Percentiles rank a stretch among this genome's conserved stretches.
These are phyloP conservation scores for Caradrina clavipalpis DNA, from an alignment of 2,888 invertebrate genomes.

Conservation along the genomic window DNA sequence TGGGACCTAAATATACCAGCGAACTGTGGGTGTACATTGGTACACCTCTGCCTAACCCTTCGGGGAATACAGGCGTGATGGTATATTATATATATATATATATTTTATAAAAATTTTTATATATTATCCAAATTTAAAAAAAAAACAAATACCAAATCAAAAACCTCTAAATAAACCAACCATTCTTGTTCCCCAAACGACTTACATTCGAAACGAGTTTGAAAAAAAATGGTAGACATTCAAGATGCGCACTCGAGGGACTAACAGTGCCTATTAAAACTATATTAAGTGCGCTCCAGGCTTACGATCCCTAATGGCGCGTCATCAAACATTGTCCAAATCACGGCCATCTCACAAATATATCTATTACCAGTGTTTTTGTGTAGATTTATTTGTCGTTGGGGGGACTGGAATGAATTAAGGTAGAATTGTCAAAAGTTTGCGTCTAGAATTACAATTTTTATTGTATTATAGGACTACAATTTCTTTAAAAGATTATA, in stretches of 20 bases:
- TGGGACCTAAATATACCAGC: no score
- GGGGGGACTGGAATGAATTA: neutral
- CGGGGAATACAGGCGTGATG: no score
- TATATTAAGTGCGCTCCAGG: conserved; percentile 76
- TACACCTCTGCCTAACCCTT: no score
- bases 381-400: conserved; percentile 13
- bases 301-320: conserved; percentile 73
- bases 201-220: conserved; percentile 36
- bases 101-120: no score
- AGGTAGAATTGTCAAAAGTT: neutral
- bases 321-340: conserved; percentile 74
- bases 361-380: conserved; percentile 52
- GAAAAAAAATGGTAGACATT: conserved; percentile 35
- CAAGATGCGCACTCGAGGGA: conserved; percentile 51
- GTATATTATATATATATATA: no score
- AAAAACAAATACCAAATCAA: neutral
- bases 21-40: no score
- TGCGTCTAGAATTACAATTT: neutral
- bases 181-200: conserved; percentile 29
- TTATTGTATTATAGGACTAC: neutral
- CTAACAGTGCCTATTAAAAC: conserved; percentile 75
- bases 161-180: conserved; percentile 23
- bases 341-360: conserved; percentile 58
- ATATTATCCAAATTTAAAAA: no score
- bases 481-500: neutral